These are phyloP conservation scores for Charanyca ferruginea DNA, from an alignment of 2,888 invertebrate genomes.

Conservation along the genomic window DNA sequence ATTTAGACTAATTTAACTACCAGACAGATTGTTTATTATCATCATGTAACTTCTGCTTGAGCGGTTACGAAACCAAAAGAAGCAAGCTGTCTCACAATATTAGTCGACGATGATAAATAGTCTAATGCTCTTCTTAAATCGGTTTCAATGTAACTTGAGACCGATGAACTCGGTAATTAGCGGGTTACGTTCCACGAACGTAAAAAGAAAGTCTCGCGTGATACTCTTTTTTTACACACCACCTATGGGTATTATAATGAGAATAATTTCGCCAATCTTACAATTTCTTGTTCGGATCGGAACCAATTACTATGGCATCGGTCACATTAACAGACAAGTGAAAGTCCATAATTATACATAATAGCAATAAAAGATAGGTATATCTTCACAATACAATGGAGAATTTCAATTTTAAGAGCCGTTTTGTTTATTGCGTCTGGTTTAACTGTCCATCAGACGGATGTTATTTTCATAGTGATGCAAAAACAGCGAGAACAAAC, in stretches of 20 bases:
- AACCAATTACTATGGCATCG: conserved; percentile 83
- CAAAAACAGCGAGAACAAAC: conserved; percentile 77
- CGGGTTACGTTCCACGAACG: conserved; percentile 79
- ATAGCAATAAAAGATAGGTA: conserved; percentile 65
- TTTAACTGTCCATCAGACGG: conserved; percentile 50
- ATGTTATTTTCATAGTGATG: conserved; percentile 59
- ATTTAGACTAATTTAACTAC: conserved; percentile 36
- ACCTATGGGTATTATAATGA: conserved; percentile 81
- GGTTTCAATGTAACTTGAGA: conserved; percentile 74
- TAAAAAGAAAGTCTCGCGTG: conserved; percentile 82
- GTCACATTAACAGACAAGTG: conserved; percentile 79
- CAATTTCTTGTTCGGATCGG: conserved; percentile 72
- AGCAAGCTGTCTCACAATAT: conserved; percentile 31
- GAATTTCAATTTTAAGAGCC: conserved; percentile 54
- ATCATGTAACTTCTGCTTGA: conserved; percentile 40
- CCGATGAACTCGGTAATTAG: conserved; percentile 81
- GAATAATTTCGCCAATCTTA: conserved; percentile 80
- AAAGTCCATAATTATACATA: conserved; percentile 82
- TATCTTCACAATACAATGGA: conserved; percentile 44
- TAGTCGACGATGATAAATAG: conserved; percentile 55
- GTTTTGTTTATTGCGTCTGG: conserved; percentile 28
- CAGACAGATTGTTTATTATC: conserved; percentile 43
- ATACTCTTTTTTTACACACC: conserved; percentile 80
- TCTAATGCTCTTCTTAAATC: conserved; percentile 60
- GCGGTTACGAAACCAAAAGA: conserved; percentile 45